Percentiles rank a stretch among this genome's conserved stretches.
phyloP scores from a whole-genome alignment of 1,140 invertebrate species.

The Eubasilissa regina region DNA sequence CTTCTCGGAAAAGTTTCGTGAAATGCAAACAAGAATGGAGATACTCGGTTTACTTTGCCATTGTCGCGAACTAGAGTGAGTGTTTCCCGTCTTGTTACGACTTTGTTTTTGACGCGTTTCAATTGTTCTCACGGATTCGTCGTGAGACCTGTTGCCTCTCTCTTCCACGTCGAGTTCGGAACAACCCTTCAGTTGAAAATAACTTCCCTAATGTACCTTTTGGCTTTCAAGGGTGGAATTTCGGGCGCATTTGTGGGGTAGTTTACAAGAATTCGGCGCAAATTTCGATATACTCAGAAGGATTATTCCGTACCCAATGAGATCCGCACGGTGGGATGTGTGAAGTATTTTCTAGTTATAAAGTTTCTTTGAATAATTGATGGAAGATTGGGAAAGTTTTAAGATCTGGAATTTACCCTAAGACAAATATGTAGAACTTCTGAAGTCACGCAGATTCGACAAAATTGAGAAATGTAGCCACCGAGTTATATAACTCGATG shows the following conservation, averaged over 20 bases:
- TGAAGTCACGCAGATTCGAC: no score
- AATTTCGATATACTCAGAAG: slow-evolving; percentile 12
- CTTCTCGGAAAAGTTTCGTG: neutral
- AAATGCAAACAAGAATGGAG: neutral
- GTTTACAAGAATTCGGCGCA: slow-evolving; percentile 3
- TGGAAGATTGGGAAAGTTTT: slow-evolving; percentile 16
- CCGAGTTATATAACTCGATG: no score
- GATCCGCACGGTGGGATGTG: neutral
- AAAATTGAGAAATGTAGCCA: no score
- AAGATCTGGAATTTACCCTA: neutral
- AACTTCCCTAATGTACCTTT: slow-evolving; percentile 28
- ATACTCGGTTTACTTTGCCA: neutral
- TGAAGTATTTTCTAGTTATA: slow-evolving; percentile 32
- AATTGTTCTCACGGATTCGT: slow-evolving; percentile 10
- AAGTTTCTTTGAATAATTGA: slow-evolving; percentile 16
- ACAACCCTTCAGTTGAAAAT: slow-evolving; percentile 20
- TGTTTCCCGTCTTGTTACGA: slow-evolving; percentile 15
- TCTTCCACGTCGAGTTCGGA: neutral
- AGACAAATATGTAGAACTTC: no score
- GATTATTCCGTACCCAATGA: slow-evolving; percentile 16
- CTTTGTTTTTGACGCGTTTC: slow-evolving; percentile 31
- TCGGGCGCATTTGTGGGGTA: neutral
- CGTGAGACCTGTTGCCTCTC: slow-evolving; percentile 11
- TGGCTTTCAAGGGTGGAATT: neutral
- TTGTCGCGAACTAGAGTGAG: slow-evolving; percentile 12